Base-by-base conservation (phyloP, 1,140 invertebrate genomes). In the Odontomachus brunneus region DNA sequence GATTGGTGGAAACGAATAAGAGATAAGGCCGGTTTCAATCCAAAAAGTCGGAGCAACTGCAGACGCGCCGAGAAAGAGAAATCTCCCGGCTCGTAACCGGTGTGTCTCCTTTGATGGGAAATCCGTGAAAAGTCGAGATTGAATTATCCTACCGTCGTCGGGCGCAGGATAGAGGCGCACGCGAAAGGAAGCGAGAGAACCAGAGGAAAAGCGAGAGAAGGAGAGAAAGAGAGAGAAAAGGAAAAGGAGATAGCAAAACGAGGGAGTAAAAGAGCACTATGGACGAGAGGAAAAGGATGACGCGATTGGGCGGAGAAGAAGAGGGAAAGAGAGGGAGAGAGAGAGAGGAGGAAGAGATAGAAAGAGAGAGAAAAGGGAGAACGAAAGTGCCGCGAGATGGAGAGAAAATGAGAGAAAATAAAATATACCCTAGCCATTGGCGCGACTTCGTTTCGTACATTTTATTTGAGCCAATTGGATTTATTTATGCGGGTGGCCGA, bases 391-490 rank as follows among this genome's bases (percentile, higher is more conserved):
- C 62, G 84, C 24, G 73, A 55, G 19, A 69, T 62, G 67, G 65
- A 44, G 69, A 51, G 69, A 78, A 87, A 87, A 87, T 82, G 67
- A 74, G 86, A 87, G 85, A 87, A 89, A 89, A 89, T 88, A 89
- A 89, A 89, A 85, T 87, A 84, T 81, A 84, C 62, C 66, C 80
- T 74, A 53, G 83, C 85, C 83, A 84, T 90, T 87, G 89, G 74
- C 82, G 83, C 84, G 83, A 89, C 80, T 86, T 87, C 84, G 89
- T 88, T 90, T 88, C 86, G 89, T 89, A 90, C 89, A 90, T 89
- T 90, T 90, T 90, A 90, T 90, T 90, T 87, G 86, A 89, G 82
- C 88, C 89, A 90, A 90, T 90, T 90, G 85, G 89, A 90, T 90
- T 90, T 90, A 90, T 90, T 90, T 90, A 88, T 87, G 87, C 81